phyloP scores from a whole-genome alignment of 1,140 invertebrate genomes.

The Pararge aegeria region DNA sequence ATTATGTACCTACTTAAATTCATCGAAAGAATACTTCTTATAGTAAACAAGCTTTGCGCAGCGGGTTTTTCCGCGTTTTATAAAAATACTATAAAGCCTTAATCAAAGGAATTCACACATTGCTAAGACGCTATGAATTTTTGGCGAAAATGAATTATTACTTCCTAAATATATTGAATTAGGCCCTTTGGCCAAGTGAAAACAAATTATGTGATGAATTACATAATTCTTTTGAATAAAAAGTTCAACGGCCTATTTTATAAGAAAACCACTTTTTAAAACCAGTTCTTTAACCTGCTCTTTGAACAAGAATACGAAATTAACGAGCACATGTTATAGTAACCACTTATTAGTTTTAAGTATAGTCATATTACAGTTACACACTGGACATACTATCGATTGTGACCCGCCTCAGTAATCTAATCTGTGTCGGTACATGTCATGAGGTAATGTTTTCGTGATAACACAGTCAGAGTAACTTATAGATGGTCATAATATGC shows the following conservation, averaged over 20 bases:
- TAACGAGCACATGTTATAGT: conserved; percentile 26
- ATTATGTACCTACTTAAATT: neutral
- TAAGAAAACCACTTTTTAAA: conserved; percentile 72
- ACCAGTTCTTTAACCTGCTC: conserved; percentile 62
- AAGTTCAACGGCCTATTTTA: conserved; percentile 72
- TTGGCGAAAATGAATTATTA: too few species aligned
- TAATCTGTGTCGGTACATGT: neutral
- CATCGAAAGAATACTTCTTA: too few species aligned
- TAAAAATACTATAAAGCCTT: too few species aligned
- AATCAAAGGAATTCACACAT: too few species aligned
- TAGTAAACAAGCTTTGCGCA: too few species aligned
- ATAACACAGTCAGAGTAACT: neutral
- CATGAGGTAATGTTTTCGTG: neutral
- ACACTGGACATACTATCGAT: neutral
- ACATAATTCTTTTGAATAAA: conserved; percentile 58
- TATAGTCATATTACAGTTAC: conserved; percentile 5
- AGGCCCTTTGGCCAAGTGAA: conserved; percentile 44
- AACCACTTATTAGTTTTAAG: conserved; percentile 2
- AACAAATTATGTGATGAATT: conserved; percentile 60
- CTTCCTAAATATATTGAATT: neutral
- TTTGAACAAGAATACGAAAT: conserved; percentile 56
- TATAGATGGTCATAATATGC: neutral
- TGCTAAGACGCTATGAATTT: too few species aligned
- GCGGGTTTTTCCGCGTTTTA: too few species aligned
- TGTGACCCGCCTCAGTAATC: neutral